Base-by-base conservation (phyloP, 2,797 vertebrate genomes). In the Platyrinchus mystaceus region DNA sequence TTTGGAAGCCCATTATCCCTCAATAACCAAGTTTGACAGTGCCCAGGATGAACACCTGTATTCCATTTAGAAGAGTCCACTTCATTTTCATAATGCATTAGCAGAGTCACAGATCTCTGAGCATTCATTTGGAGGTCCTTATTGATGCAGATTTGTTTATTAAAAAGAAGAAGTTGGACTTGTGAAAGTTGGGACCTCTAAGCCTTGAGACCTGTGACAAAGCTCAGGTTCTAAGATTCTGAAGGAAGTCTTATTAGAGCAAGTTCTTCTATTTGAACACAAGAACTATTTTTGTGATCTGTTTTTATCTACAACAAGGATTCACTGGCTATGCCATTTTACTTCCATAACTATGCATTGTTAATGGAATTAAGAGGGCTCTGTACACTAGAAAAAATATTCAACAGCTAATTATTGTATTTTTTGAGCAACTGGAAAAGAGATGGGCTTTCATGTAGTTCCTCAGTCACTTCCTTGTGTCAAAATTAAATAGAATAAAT, bases 61-160 rank as follows among this genome's bases (percentile, higher is more conserved):
- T 71, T 88, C 80, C 68, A 43, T 94, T 94, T 81, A 92, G 46
- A 92, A 34, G 55, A 90, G 80, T 34, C 64, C 74, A 55, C 71
- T 89, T 93, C 52, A 90, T 96, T 97, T 96, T 96, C 94, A 91
- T 74, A 95, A 94, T 58, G 64, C 68, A 87, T 94, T 93, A 97
- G 84, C 46, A 52, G 67, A 81, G 91, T 41, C 89, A 74, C 22
- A 62, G 82, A 84, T 89, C 75, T 78, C 77, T 78, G 74, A 95
- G 52, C 77, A 79, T 32, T 84, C 79, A 32, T 59, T 79, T 92
- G 91, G 75, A 85, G 49, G 58, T 73, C 67, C 67, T 73, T 55
- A 56, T 30, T 71, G 55, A 92, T 52, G 64, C 43, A 89, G 66
- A 28, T 77, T 56, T 75, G 52, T 52, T 89, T 84, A 80, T 59